Percentiles rank a stretch among this genome's conserved stretches.
Evolutionary conservation across 2,113 vertebrate species (phyloP).

Genomic region (Ailuropoda melanoleuca): DNA sequence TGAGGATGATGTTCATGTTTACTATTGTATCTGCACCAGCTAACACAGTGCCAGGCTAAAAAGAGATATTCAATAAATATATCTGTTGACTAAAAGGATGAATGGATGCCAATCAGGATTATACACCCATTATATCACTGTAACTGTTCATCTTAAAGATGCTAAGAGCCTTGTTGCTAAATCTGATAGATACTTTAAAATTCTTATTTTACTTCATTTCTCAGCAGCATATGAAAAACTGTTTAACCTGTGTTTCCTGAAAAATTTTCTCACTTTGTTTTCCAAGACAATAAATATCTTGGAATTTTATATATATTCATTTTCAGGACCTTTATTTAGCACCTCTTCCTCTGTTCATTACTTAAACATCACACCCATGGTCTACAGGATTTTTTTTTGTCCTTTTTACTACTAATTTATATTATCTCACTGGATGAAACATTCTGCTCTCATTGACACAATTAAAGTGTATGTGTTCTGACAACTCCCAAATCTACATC

Average conservation of each 20-base stretch:
- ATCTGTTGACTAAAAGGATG: constrained; percentile 7
- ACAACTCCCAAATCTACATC: background rate
- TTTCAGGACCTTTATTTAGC: background rate
- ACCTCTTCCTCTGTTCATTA: background rate
- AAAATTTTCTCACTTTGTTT: background rate
- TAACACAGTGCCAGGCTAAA: background rate
- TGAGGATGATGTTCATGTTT: background rate
- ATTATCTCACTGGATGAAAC: background rate
- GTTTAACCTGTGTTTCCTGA: background rate
- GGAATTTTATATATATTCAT: background rate
- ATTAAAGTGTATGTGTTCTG: background rate
- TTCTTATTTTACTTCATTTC: background rate
- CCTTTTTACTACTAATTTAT: background rate
- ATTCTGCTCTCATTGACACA: background rate
- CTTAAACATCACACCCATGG: background rate
- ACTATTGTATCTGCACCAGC: background rate
- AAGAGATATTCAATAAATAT: background rate
- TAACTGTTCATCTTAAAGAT: background rate
- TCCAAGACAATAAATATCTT: background rate
- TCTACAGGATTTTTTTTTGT: background rate
- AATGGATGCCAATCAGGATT: background rate
- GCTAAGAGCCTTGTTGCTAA: background rate
- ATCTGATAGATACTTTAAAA: background rate
- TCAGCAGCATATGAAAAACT: background rate
- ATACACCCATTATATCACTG: background rate